Base-by-base conservation (phyloP, 2,797 vertebrate species). In the Sebastes trivittatus region DNA sequence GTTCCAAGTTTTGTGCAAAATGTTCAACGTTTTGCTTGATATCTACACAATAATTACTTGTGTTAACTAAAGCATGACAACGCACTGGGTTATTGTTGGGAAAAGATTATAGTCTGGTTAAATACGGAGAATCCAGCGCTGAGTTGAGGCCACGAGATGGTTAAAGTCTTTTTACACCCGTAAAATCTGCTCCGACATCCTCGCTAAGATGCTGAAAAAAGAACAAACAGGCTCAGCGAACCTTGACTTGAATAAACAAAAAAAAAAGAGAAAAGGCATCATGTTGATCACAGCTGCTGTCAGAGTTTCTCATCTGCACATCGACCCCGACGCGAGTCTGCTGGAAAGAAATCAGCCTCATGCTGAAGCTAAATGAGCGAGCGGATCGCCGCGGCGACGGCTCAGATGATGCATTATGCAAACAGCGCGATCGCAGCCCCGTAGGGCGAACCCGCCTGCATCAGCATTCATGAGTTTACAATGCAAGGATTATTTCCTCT, bases 391-490 rank as follows among this genome's bases (percentile, higher is more conserved):
- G 7, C 25, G 2, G 66, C 8, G 62, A 82, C 67, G 20, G 18
- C 46, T 49, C 23, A 61, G 52, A 72, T 63, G 72, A 85, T 66
- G 60, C 78, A 81, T 87, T 71, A 77, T 82, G 72, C 67, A 83
- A 84, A 82, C 68, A 16, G 38, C 0, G 38, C 13, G 38, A 42
- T 42, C 5, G 38, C 38, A 2, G 38, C 38, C 38, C 38, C 38
- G 13, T 2, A 34, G 38, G 38, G 38, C 38, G 11, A 42, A 42
- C 11, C 38, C 38, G 67, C 23, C 68, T 14, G 60, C 29, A 71
- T 80, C 79, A 66, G 16, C 80, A 86, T 82, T 86, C 80, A 87
- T 77, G 61, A 77, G 72, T 56, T 68, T 66, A 78, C 83, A 84
- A 58, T 62, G 38, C 77, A 3, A 18, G 60, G 52, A 72, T 82